phyloP scores from a whole-genome alignment of 2,888 invertebrate species.

The Hemaris fuciformis region DNA sequence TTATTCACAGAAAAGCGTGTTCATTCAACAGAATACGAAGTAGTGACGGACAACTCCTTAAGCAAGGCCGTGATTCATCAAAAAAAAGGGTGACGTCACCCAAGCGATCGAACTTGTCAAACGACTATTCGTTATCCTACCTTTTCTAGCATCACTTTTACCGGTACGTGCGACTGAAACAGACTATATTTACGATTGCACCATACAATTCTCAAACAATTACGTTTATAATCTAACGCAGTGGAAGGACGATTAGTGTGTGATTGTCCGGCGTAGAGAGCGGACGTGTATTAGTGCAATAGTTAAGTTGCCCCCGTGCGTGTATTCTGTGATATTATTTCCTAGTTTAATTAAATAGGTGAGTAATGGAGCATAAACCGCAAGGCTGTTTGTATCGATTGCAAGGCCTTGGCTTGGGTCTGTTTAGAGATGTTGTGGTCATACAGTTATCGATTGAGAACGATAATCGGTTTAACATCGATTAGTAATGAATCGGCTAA shows the following conservation, averaged over 20 bases:
- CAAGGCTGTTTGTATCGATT: background rate
- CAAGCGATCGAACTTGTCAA: background rate
- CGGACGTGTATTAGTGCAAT: slow-evolving; percentile 20
- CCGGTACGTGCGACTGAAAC: slow-evolving; percentile 13
- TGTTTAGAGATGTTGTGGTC: background rate
- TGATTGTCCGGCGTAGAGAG: slow-evolving; percentile 14
- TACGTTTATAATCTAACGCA: background rate
- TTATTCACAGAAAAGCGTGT: background rate
- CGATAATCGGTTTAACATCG: background rate
- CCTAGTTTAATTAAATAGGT: slow-evolving; percentile 25
- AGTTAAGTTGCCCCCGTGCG: slow-evolving; percentile 10
- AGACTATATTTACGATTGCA: slow-evolving; percentile 3
- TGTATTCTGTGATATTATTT: slow-evolving; percentile 39
- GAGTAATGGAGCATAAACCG: slow-evolving; percentile 18
- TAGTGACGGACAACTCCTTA: background rate
- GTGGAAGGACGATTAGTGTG: slow-evolving; percentile 22
- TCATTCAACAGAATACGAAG: background rate
- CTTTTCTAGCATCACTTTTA: background rate
- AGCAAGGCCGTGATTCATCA: slow-evolving; percentile 16
- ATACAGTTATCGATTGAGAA: background rate
- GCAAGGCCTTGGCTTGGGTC: background rate
- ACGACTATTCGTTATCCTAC: background rate
- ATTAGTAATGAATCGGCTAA: background rate
- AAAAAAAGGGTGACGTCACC: slow-evolving; percentile 19
- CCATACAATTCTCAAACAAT: background rate